Evolutionary conservation across 2,888 invertebrate species (phyloP).

Genomic region (Xestoiulus laeticollis): DNA sequence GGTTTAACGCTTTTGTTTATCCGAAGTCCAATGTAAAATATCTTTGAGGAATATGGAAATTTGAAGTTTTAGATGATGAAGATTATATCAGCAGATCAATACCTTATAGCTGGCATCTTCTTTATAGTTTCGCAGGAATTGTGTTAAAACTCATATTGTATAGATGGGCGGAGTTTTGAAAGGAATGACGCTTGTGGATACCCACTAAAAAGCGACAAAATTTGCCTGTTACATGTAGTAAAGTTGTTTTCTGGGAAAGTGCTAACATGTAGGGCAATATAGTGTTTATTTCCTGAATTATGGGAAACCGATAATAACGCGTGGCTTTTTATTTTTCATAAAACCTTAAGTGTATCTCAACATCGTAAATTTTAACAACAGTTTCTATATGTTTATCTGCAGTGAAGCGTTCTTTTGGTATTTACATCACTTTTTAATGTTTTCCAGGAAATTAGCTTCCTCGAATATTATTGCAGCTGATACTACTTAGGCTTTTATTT

Average conservation of each 20-base stretch:
- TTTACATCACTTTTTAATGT: not conserved
- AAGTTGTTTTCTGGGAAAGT: not conserved
- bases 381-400: not conserved
- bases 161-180: not conserved
- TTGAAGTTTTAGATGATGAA: not conserved
- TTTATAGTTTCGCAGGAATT: not conserved
- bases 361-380: not conserved
- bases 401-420: not conserved
- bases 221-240: not conserved
- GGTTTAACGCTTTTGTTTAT: not conserved
- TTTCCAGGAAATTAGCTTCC: not conserved
- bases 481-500: not conserved
- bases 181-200: not conserved
- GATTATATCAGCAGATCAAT: not conserved
- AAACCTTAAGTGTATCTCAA: not conserved
- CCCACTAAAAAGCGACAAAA: not conserved
- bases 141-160: not conserved
- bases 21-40: not conserved
- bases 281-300: not conserved
- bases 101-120: not conserved
- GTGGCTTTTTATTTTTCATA: constrained; percentile 4
- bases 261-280: not conserved
- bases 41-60: too few relatives aligned
- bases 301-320: constrained; percentile 20
- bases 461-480: not conserved